Base-by-base conservation (phyloP, 2,797 vertebrate species). In the Catamblyrhynchus diadema region DNA sequence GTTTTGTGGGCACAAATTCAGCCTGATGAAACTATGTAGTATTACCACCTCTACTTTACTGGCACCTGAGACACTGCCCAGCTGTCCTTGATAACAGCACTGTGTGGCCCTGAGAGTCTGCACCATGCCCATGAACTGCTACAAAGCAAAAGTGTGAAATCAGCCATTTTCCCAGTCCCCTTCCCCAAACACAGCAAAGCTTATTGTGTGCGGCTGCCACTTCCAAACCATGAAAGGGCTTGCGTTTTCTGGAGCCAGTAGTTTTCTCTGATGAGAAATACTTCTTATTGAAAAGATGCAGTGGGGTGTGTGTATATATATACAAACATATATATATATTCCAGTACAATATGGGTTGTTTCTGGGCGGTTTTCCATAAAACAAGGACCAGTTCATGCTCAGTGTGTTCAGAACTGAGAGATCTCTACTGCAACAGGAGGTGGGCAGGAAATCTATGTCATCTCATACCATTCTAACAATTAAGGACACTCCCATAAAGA, bases 361-460 rank as follows among this genome's bases (percentile, higher is more conserved):
- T 47, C 7, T 35, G 57, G 48, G 3, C 0, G 0, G 4, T 14
- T 32, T 24, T 16, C 35, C 3, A 3, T 18, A 66, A 59, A 81
- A 20, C 19, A 78, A 77, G n/a, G 19, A 16, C 24, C 3, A 1
- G 1, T 8, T 54, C 24, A 50, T 2, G 4, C 2, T 70, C n/a
- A 33, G 4, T 6, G 12, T 2, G 10, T 35, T 78, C 65, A 81
- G 44, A 65, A 41, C 35, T 4, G 3, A 8, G 12, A 8, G 1
- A 3, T 39, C 42, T 59, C 35, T 13, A 22, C 17, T 59, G n/a
- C 19, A 91, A 53, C 30, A 62, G 30, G 17, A 71, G 50, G 10
- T 37, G 15, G 32, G 21, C 23, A 65, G n/a, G 45, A 82, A 30
- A 53, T 20, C 41, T 23, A 8, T 15, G 24, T 30, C 19, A 66